These are phyloP conservation scores for Saccopteryx bilineata DNA, from an alignment of 2,113 vertebrate genomes.

Conservation along the genomic window DNA sequence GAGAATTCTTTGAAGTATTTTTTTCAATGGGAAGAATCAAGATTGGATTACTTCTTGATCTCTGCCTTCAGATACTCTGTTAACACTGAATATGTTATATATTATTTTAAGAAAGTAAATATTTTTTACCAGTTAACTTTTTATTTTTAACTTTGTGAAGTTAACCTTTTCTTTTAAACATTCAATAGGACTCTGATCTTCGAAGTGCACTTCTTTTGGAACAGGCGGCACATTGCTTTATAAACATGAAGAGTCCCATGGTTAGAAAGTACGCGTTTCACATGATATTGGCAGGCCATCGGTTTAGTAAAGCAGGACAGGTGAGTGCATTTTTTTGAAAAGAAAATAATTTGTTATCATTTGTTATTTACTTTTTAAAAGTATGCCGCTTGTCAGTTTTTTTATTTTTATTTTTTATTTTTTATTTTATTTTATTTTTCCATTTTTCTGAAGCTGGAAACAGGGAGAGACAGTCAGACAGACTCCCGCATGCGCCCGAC, in stretches of 20 bases:
- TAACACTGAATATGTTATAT: not conserved
- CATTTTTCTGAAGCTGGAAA: too few relatives aligned
- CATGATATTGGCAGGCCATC: slow-evolving; percentile 98
- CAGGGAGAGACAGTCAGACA: too few relatives aligned
- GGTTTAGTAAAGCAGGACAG: slow-evolving; percentile 99
- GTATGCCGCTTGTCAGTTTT: not conserved
- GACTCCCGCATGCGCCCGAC: too few relatives aligned
- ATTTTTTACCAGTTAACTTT: not conserved
- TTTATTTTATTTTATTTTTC: too few relatives aligned
- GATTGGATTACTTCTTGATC: slow-evolving; percentile 32
- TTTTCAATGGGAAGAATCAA: not conserved
- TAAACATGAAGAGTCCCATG: slow-evolving; percentile 99
- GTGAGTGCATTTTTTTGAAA: slow-evolving; percentile 85
- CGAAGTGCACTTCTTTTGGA: slow-evolving; percentile 97
- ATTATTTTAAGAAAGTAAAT: slow-evolving; percentile 48
- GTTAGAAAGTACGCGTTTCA: slow-evolving; percentile 99
- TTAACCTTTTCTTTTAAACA: slow-evolving; percentile 75
- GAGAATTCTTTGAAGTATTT: slow-evolving; percentile 29
- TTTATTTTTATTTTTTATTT: too few relatives aligned
- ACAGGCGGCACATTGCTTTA: slow-evolving; percentile 98
- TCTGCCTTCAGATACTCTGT: not conserved
- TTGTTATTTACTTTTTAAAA: slow-evolving; percentile 6
- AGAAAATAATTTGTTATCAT: not conserved
- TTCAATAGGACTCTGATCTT: slow-evolving; percentile 96
- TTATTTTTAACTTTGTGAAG: slow-evolving; percentile 47